phyloP scores from a whole-genome alignment of 2,113 vertebrate genomes.

The Varanus salvator region DNA sequence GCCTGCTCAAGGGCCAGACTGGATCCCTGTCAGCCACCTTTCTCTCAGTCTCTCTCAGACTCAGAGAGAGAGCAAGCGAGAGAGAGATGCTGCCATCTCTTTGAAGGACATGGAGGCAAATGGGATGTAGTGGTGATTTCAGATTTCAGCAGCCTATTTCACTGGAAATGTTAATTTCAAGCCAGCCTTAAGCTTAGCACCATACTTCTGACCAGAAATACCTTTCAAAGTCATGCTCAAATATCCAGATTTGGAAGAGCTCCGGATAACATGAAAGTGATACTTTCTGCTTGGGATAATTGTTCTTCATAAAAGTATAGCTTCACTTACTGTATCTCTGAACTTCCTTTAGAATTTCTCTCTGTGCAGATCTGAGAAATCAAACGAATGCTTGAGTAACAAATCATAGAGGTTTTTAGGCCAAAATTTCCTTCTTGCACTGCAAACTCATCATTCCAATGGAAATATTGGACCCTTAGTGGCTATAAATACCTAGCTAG shows the following conservation, averaged over 20 bases:
- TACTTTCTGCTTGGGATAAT: not conserved
- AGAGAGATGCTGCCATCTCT: not conserved
- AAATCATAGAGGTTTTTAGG: slow-evolving; percentile 37
- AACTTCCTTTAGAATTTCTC: not conserved
- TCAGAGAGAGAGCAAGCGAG: too few relatives aligned
- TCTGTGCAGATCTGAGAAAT: slow-evolving; percentile 36
- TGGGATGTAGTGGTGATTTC: too few relatives aligned
- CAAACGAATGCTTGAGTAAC: slow-evolving; percentile 19
- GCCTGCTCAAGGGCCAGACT: not conserved
- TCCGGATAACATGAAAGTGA: not conserved
- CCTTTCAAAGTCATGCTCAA: not conserved
- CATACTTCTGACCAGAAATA: not conserved
- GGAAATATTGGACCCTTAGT: slow-evolving; percentile 23
- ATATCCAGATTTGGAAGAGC: not conserved
- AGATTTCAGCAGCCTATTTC: too few relatives aligned
- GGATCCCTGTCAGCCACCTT: not conserved
- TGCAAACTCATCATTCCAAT: slow-evolving; percentile 52
- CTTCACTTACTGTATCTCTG: not conserved
- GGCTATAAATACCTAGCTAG: slow-evolving; percentile 60
- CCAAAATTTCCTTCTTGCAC: slow-evolving; percentile 45
- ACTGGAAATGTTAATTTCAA: too few relatives aligned
- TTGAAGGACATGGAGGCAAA: not conserved
- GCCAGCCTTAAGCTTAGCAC: too few relatives aligned
- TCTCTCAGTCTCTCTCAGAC: too few relatives aligned
- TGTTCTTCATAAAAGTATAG: not conserved